Evolutionary conservation across 2,797 vertebrate species (phyloP).

Genomic region (Sebastes umbrosus): DNA sequence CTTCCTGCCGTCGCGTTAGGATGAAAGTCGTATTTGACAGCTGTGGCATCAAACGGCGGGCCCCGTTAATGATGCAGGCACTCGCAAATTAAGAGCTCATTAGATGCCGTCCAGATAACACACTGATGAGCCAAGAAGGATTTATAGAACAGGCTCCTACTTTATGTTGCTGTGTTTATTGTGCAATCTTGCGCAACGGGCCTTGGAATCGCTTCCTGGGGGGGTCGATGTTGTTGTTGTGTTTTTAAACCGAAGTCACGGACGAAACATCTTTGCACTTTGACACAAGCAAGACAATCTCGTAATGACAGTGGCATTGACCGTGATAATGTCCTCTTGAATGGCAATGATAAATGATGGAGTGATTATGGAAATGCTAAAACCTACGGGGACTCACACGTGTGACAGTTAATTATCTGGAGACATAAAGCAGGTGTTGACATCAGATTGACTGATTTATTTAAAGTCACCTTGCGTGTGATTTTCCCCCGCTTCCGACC

Average conservation of each 20-base stretch:
- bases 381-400: constrained; percentile 36
- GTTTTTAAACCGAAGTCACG: neutral
- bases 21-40: constrained; percentile 69
- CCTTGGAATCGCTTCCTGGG: constrained; percentile 24
- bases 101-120: constrained; percentile 58
- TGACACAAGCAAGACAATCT: neutral
- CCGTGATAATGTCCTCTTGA: constrained; percentile 21
- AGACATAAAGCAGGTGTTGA: constrained; percentile 57
- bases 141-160: constrained; percentile 41
- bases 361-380: constrained; percentile 50
- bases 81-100: constrained; percentile 70
- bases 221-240: no score
- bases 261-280: neutral
- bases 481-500: constrained; percentile 8
- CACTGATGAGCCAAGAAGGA: constrained; percentile 58
- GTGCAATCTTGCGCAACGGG: constrained; percentile 45
- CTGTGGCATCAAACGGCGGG: constrained; percentile 63
- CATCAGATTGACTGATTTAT: constrained; percentile 48
- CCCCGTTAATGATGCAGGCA: constrained; percentile 62
- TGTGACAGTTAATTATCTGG: constrained; percentile 64
- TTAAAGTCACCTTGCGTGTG: constrained; percentile 26
- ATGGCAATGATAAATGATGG: constrained; percentile 50
- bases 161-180: constrained; percentile 49
- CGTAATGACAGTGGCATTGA: neutral
- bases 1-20: constrained; percentile 10